Conservation (phyloP, 1,140 invertebrate genomes). For the Euura saliciscinereae region DNA sequence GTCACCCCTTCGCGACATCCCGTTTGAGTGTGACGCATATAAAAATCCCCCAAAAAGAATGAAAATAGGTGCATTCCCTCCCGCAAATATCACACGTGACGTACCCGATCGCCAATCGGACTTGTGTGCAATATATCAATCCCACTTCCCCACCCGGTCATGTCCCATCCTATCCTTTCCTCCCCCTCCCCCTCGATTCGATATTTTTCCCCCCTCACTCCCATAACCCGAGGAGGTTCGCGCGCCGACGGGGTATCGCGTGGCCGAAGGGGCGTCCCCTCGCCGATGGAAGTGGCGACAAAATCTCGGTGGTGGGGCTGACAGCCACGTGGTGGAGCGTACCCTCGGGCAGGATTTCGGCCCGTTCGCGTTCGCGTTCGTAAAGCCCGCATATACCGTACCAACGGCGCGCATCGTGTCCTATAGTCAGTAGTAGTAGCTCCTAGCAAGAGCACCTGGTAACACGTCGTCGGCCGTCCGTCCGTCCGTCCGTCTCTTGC, state of each 20-base stretch:
- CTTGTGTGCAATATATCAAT: no score
- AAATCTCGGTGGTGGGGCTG: slow-evolving; percentile 25
- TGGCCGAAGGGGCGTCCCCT: slow-evolving; percentile 33
- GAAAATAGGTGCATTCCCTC: no score
- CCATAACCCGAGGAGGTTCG: neutral
- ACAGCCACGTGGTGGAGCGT: slow-evolving; percentile 37
- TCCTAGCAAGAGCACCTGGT: slow-evolving; percentile 40
- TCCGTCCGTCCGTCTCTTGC: slow-evolving; percentile 13
- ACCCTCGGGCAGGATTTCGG: slow-evolving; percentile 40
- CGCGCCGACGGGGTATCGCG: slow-evolving; percentile 21
- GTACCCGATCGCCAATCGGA: no score
- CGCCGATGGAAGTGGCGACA: slow-evolving; percentile 18
- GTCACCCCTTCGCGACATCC: no score
- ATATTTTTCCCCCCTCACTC: neutral
- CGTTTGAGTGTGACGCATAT: no score
- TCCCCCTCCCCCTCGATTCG: neutral
- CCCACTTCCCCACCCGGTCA: neutral
- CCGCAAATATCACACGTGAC: no score
- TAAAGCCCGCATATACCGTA: neutral
- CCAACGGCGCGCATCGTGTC: slow-evolving; percentile 6
- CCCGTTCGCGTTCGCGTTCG: slow-evolving; percentile 12
- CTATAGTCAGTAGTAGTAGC: slow-evolving; percentile 31
- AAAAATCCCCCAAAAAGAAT: no score
- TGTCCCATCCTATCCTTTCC: neutral
- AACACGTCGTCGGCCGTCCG: slow-evolving; percentile 40